These are phyloP conservation scores for Drosophila melanogaster DNA, from an alignment of 1,140 invertebrate genomes.

Conservation along the genomic window DNA sequence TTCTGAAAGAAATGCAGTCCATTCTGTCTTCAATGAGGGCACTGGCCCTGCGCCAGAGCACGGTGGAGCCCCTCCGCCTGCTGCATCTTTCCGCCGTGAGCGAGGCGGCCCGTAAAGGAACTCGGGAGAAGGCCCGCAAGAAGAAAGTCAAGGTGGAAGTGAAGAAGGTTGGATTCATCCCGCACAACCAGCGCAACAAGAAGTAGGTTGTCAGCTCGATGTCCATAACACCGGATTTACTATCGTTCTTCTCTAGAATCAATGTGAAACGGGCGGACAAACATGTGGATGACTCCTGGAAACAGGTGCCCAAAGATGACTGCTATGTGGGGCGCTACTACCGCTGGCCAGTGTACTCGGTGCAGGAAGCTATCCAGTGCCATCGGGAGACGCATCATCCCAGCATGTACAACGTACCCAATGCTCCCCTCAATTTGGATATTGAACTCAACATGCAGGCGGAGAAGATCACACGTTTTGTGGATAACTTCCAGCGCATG, in stretches of 20 bases:
- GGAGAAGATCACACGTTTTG: constrained; percentile 86
- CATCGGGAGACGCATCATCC: constrained; percentile 92
- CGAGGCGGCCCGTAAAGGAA: constrained; percentile 90
- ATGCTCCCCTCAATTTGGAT: constrained; percentile 87
- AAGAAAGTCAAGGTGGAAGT: constrained; percentile 90
- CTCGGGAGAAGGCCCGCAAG: constrained; percentile 89
- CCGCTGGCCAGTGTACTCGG: constrained; percentile 87
- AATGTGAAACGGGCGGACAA: constrained; percentile 81
- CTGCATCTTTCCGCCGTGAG: constrained; percentile 84
- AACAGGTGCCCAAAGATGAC: constrained; percentile 87
- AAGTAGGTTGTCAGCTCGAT: constrained; percentile 62
- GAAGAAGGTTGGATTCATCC: constrained; percentile 88
- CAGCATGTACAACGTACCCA: constrained; percentile 89
- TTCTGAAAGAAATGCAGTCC: constrained; percentile 65
- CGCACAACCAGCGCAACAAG: constrained; percentile 87
- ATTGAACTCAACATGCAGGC: constrained; percentile 91
- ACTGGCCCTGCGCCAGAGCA: constrained; percentile 59
- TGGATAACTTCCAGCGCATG: constrained; percentile 88
- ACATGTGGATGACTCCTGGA: constrained; percentile 87
- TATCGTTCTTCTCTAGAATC: constrained; percentile 42
- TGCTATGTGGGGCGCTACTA: constrained; percentile 88
- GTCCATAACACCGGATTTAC: neutral
- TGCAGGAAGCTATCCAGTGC: constrained; percentile 89
- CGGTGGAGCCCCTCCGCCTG: constrained; percentile 49
- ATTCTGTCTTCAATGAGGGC: constrained; percentile 64